Percentiles rank a stretch among this genome's conserved stretches.
Conservation (phyloP, 2,113 vertebrate genomes). For the Erythrolamprus reginae region DNA sequence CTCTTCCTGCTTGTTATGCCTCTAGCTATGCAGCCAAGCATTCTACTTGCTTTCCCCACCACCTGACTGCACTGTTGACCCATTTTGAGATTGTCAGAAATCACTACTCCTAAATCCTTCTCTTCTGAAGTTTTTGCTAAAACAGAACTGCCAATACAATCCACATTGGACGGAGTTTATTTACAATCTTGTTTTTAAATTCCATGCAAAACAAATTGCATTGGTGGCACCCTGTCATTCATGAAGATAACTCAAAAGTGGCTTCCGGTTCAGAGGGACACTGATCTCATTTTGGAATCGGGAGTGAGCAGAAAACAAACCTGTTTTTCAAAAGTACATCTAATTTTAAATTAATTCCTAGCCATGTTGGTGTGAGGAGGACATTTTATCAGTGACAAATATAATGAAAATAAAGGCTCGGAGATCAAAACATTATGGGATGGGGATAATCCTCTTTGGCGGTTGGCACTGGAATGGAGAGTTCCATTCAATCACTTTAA, state of each 20-base stretch:
- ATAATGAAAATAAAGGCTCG: slow-evolving; percentile 57
- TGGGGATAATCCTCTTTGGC: slow-evolving; percentile 55
- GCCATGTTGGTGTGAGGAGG: slow-evolving; percentile 40
- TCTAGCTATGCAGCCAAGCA: no score
- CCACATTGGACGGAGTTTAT: background rate
- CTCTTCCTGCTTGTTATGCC: no score
- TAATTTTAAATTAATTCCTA: slow-evolving; percentile 53
- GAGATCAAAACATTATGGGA: slow-evolving; percentile 52
- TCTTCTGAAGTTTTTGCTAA: no score
- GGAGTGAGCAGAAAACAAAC: background rate
- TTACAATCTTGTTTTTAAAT: background rate
- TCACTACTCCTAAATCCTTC: no score
- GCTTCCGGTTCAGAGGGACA: background rate
- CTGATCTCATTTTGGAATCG: background rate
- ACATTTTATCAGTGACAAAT: slow-evolving; percentile 50
- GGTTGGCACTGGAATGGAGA: slow-evolving; percentile 61
- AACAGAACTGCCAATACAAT: no score
- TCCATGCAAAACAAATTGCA: background rate
- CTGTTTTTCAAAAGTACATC: slow-evolving; percentile 15
- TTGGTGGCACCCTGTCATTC: background rate
- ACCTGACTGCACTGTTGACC: no score
- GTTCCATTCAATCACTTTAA: slow-evolving; percentile 64
- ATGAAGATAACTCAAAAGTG: background rate
- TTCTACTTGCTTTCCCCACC: no score
- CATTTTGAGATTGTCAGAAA: no score